These are phyloP conservation scores for Cantharis flavilabris DNA, from an alignment of 2,888 invertebrate species.

Conservation along the genomic window DNA sequence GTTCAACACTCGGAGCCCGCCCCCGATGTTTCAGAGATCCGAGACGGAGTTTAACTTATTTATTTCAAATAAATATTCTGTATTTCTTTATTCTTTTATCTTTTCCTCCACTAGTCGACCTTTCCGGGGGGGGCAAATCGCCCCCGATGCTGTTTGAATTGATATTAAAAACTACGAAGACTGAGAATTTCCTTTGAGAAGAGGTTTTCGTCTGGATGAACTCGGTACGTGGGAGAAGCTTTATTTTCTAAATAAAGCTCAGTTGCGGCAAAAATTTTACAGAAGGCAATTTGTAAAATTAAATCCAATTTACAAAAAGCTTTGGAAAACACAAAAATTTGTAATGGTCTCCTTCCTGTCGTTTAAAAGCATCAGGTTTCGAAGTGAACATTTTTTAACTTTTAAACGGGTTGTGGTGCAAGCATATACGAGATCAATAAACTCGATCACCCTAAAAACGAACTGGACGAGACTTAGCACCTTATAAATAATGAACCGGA, in stretches of 20 bases:
- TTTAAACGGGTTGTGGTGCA: background rate
- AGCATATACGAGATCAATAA: background rate
- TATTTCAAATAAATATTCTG: too few relatives aligned
- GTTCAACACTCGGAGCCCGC: too few relatives aligned
- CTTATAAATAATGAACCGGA: background rate
- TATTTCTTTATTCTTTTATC: too few relatives aligned
- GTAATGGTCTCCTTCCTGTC: background rate
- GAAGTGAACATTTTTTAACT: background rate
- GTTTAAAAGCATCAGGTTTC: background rate
- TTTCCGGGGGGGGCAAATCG: too few relatives aligned
- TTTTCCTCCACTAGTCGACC: too few relatives aligned
- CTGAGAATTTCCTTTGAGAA: too few relatives aligned
- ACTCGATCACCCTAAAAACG: background rate
- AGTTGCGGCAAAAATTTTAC: background rate
- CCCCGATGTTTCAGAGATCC: too few relatives aligned
- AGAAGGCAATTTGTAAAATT: background rate
- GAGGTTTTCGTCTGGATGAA: background rate
- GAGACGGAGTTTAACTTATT: too few relatives aligned
- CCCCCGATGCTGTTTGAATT: too few relatives aligned
- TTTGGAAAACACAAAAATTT: background rate
- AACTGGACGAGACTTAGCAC: background rate
- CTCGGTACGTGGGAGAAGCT: background rate
- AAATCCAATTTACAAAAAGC: background rate
- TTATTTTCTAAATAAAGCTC: background rate
- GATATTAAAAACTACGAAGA: too few relatives aligned